These are phyloP conservation scores for Prietella phreatophila DNA, from an alignment of 2,113 vertebrate species.

Conservation along the genomic window DNA sequence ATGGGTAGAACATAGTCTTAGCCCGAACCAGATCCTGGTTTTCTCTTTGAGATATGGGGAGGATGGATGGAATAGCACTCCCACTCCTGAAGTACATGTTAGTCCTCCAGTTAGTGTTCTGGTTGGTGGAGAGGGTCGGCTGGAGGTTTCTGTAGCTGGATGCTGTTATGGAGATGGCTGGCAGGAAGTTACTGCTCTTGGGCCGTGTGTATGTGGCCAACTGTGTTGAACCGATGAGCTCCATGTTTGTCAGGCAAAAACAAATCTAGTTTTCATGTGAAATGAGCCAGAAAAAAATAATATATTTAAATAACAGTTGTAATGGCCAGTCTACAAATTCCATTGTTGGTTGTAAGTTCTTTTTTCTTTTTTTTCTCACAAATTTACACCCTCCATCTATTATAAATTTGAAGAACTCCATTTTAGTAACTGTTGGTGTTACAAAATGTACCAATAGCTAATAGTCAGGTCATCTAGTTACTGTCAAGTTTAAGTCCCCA, in stretches of 20 bases:
- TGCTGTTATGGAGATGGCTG: slow-evolving; percentile 79
- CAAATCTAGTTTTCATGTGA: slow-evolving; percentile 52
- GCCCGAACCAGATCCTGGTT: slow-evolving; percentile 71
- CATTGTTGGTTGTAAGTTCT: neutral
- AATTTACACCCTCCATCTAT: neutral
- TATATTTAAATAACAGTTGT: neutral
- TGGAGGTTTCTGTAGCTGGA: slow-evolving; percentile 78
- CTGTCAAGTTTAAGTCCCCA: no score
- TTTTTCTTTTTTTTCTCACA: neutral
- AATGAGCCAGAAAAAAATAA: neutral
- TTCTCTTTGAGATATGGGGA: slow-evolving; percentile 67
- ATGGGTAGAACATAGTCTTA: slow-evolving; percentile 77
- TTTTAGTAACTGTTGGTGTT: neutral
- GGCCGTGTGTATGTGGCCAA: slow-evolving; percentile 75
- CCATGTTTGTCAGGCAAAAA: slow-evolving; percentile 69
- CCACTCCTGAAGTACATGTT: slow-evolving; percentile 76
- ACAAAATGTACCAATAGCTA: neutral
- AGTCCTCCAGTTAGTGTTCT: slow-evolving; percentile 78
- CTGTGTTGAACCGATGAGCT: slow-evolving; percentile 78
- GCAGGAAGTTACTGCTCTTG: slow-evolving; percentile 77
- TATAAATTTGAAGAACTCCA: neutral
- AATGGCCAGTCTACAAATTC: neutral
- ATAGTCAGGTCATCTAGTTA: neutral
- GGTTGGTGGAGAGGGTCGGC: slow-evolving; percentile 67
- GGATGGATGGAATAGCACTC: slow-evolving; percentile 61